A percentile compares a stretch with the other conserved stretches of the same genome.
These are phyloP conservation scores for Stenchaetothrips biformis DNA, from an alignment of 2,888 invertebrate species.

Conservation along the genomic window DNA sequence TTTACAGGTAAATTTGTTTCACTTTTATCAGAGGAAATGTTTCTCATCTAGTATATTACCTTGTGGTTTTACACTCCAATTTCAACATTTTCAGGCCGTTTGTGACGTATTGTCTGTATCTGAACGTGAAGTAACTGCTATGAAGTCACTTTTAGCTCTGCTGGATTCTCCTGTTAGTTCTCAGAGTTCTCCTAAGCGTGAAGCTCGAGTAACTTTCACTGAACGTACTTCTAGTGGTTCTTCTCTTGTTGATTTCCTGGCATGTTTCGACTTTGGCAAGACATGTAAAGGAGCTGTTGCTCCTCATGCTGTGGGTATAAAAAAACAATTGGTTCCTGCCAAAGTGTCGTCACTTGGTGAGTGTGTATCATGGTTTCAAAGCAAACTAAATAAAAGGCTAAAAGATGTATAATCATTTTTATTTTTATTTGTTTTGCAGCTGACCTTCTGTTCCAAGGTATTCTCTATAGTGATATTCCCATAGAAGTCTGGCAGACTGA, in stretches of 20 bases:
- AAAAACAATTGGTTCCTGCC: slow-evolving; percentile 45
- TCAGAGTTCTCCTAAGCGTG: slow-evolving; percentile 40
- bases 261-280: slow-evolving; percentile 44
- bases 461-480: slow-evolving; percentile 45
- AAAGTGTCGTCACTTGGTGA: slow-evolving; percentile 35
- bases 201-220: slow-evolving; percentile 45
- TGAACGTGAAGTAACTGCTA: slow-evolving; percentile 45
- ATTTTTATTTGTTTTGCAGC: slow-evolving; percentile 38
- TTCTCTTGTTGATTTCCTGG: slow-evolving; percentile 44
- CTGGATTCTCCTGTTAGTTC: neutral
- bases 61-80: neutral
- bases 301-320: slow-evolving; percentile 31
- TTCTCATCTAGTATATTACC: neutral
- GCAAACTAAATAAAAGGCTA: neutral
- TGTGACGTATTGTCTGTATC: slow-evolving; percentile 42
- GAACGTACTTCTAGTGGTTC: slow-evolving; percentile 40
- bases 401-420: neutral
- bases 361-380: neutral
- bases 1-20: slow-evolving; percentile 9
- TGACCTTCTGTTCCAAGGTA: slow-evolving; percentile 46
- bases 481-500: slow-evolving; percentile 45
- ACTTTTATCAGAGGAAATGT: neutral
- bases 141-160: neutral
- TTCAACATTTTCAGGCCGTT: slow-evolving; percentile 37
- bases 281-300: slow-evolving; percentile 41